Base-by-base conservation (phyloP, 2,888 invertebrate species). In the Scrobipalpa costella region DNA sequence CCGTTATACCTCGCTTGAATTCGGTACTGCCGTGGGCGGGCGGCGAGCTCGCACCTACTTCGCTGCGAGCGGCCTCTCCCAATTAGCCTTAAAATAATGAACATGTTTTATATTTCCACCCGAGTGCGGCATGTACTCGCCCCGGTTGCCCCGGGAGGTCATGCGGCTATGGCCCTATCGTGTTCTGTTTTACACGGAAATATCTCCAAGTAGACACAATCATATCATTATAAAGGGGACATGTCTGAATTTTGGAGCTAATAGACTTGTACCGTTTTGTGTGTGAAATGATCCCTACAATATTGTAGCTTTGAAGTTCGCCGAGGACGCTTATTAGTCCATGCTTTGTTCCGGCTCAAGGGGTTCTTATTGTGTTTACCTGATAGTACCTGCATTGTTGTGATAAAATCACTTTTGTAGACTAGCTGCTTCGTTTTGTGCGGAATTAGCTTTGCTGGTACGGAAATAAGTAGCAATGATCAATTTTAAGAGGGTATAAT, bases 61-160 rank as follows among this genome's bases (percentile, higher is more conserved):
- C 83, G 82, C 86, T 86, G 88, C 88, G 84, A 88, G 88, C 88
- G 88, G 84, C 88, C 87, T 88, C 81, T 79, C 83, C 91, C 92
- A 92, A 92, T 92, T 92, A 92, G 90, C 90, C 87, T 86, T 87
- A 87, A 89, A 90, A 91, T 92, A 92, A 92, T 91, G 91, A 92
- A 91, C 90, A 90, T 91, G 91, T 90, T 92, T 90, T 90, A 90
- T 92, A 90, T 89, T 90, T 89, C 83, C 85, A 87, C 83, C 81
- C 78, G 87, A 87, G 86, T 85, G 87, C 86, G 86, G 87, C 84
- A 76, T 89, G 88, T 88, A 86, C 83, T 87, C 82, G 83, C 87
- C 86, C 86, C 81, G 80, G 81, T 86, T 86, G 87, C 88, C 89
- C 86, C 86, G 83, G 87, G 89, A 88, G 89, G 88, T 88, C 88